A percentile compares a stretch with the other conserved stretches of the same genome.
Evolutionary conservation across 1,140 invertebrate species (phyloP).

Genomic region (Leguminivora glycinivorella): DNA sequence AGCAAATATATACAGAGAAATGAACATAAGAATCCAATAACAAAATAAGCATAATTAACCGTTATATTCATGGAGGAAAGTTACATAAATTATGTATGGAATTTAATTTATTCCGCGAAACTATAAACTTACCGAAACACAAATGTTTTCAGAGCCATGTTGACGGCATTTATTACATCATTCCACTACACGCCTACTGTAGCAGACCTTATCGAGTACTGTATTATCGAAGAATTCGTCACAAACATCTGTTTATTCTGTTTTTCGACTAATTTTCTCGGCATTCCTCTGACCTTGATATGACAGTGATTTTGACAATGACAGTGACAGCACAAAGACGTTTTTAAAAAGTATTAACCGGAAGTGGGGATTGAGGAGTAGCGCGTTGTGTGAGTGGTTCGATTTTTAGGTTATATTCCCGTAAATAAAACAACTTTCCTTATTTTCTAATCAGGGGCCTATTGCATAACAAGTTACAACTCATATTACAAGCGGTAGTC

Average conservation of each 20-base stretch:
- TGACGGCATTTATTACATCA: conserved; percentile 18
- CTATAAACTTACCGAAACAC: conserved; percentile 12
- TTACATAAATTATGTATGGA: neutral
- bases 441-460: no score
- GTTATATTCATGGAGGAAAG: no score
- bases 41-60: neutral
- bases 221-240: neutral
- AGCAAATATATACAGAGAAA: neutral
- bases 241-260: neutral
- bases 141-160: conserved; percentile 16
- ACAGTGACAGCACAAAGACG: conserved; percentile 1
- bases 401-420: no score
- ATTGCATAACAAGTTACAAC: no score
- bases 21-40: neutral
- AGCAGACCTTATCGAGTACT: conserved; percentile 18
- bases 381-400: no score
- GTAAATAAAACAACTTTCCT: no score
- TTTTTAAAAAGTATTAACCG: neutral
- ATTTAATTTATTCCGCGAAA: neutral
- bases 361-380: no score
- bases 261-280: conserved; percentile 1
- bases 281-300: conserved; percentile 4
- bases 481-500: no score
- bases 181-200: neutral
- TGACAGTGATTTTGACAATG: neutral